Percentiles rank a stretch among this genome's conserved stretches.
Evolutionary conservation across 2,797 vertebrate species (phyloP).

Genomic region (Gastrophryne carolinensis): DNA sequence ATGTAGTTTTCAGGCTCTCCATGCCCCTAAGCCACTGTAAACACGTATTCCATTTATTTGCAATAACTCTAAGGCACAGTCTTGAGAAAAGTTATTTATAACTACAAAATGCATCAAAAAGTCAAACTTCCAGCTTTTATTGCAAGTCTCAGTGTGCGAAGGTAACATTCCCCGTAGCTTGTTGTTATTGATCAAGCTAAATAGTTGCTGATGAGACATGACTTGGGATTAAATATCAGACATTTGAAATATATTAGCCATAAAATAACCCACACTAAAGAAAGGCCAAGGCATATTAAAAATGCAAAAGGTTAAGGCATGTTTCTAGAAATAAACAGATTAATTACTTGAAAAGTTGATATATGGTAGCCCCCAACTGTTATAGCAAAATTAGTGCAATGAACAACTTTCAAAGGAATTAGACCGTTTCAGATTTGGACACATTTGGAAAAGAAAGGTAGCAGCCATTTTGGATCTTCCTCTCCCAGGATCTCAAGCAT

Average conservation of each 20-base stretch:
- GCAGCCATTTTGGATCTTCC: too few relatives aligned
- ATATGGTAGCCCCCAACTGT: background rate
- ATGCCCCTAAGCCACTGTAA: constrained; percentile 36
- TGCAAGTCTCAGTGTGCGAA: constrained; percentile 17
- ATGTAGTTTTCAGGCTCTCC: constrained; percentile 13
- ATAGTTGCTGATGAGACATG: constrained; percentile 7
- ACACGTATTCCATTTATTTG: constrained; percentile 33
- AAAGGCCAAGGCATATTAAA: constrained; percentile 2
- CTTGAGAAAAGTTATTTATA: constrained; percentile 30
- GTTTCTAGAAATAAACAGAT: background rate
- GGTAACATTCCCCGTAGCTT: constrained; percentile 3
- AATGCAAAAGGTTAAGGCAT: background rate
- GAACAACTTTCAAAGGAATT: too few relatives aligned
- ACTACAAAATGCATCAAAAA: constrained; percentile 9
- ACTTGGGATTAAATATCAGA: constrained; percentile 20
- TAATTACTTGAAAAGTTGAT: background rate
- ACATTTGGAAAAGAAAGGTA: too few relatives aligned
- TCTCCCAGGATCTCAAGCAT: too few relatives aligned
- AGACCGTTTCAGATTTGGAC: too few relatives aligned
- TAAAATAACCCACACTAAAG: constrained; percentile 11
- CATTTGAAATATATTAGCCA: constrained; percentile 36
- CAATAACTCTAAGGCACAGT: constrained; percentile 33
- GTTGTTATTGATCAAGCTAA: constrained; percentile 10
- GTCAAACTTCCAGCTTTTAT: constrained; percentile 30
- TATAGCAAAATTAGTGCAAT: background rate